A percentile compares a stretch with the other conserved stretches of the same genome.
These are phyloP conservation scores for Eudyptes chrysolophus DNA, from an alignment of 2,113 vertebrate genomes.

Conservation along the genomic window DNA sequence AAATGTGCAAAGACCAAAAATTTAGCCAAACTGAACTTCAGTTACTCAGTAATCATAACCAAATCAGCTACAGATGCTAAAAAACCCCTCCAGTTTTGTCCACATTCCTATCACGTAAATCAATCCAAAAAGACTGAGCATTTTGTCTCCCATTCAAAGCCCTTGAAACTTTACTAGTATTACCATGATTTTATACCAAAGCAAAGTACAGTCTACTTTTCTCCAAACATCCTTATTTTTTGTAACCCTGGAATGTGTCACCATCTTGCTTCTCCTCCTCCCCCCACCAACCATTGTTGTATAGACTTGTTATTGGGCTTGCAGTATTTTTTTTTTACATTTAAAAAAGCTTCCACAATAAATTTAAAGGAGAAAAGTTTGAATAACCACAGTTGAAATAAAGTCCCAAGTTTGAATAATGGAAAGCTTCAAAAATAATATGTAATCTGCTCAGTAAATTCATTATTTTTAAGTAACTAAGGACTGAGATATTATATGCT, in stretches of 20 bases:
- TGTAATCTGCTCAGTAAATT: neutral
- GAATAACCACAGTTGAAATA: neutral
- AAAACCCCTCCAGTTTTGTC: neutral
- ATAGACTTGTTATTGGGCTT: neutral
- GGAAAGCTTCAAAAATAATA: neutral
- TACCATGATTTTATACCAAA: neutral
- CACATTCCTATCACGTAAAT: neutral
- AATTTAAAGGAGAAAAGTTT: neutral
- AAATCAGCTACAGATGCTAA: slow-evolving; percentile 61
- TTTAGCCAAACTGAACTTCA: slow-evolving; percentile 27
- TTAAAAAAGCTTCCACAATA: neutral
- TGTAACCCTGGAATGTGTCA: neutral
- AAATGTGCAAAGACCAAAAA: slow-evolving; percentile 27
- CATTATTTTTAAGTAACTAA: neutral
- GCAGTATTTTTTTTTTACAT: neutral
- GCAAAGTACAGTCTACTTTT: neutral
- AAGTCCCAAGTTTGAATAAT: neutral
- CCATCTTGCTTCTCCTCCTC: neutral
- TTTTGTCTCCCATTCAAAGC: neutral
- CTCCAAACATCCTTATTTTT: neutral
- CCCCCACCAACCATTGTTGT: neutral
- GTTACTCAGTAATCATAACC: slow-evolving; percentile 37
- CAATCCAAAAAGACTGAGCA: neutral
- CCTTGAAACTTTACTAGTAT: neutral
- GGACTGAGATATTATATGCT: neutral